Percentiles rank a stretch among this genome's conserved stretches.
phyloP scores from a whole-genome alignment of 2,113 vertebrate species.

The Oryzias javanicus region DNA sequence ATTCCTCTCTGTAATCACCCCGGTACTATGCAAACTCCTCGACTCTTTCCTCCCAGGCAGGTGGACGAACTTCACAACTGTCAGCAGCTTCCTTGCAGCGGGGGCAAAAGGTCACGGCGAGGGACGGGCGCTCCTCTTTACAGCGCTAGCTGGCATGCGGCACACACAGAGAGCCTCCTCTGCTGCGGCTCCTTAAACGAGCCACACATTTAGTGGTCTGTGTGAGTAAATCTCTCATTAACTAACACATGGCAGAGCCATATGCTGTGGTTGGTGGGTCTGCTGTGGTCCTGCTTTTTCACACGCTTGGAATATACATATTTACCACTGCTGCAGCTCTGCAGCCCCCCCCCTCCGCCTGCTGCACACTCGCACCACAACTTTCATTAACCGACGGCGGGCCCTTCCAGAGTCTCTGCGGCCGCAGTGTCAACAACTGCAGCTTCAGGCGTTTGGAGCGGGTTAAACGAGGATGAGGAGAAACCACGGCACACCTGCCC shows the following conservation, averaged over 20 bases:
- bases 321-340: slow-evolving; percentile 54
- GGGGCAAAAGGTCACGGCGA: slow-evolving; percentile 49
- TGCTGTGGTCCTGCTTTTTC: slow-evolving; percentile 63
- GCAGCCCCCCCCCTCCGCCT: slow-evolving; percentile 36
- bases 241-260: slow-evolving; percentile 76
- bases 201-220: slow-evolving; percentile 75
- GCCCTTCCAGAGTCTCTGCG: not conserved
- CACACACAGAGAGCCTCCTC: slow-evolving; percentile 51
- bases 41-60: slow-evolving; percentile 20
- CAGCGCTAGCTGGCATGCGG: slow-evolving; percentile 47
- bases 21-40: slow-evolving; percentile 1
- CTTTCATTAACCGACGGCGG: not conserved
- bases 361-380: slow-evolving; percentile 12
- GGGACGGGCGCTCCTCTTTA: slow-evolving; percentile 23
- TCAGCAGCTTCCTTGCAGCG: not conserved
- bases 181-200: slow-evolving; percentile 65
- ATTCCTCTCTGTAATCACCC: slow-evolving; percentile 13
- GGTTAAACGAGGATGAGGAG: slow-evolving; percentile 17
- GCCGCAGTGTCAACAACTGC: not conserved
- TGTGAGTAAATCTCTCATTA: slow-evolving; percentile 78
- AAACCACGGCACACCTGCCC: slow-evolving; percentile 31
- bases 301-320: slow-evolving; percentile 64
- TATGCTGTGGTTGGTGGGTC: slow-evolving; percentile 68
- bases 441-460: slow-evolving; percentile 20
- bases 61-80: slow-evolving; percentile 24